These are phyloP conservation scores for Cheilosia soror DNA, from an alignment of 2,888 invertebrate genomes.

Conservation along the genomic window DNA sequence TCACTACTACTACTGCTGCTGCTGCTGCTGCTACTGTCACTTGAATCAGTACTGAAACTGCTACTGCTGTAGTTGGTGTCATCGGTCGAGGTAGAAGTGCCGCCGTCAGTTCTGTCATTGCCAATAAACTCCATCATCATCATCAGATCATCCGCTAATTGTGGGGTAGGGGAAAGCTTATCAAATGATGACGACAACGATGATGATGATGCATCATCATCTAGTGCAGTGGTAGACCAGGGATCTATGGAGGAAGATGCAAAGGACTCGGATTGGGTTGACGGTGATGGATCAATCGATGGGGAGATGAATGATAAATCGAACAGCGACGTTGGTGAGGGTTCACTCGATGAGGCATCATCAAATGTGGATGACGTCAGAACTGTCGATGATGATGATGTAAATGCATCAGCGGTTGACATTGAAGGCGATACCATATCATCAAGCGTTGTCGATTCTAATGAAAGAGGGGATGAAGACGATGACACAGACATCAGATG, in stretches of 20 bases:
- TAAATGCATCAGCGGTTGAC: conserved; percentile 46
- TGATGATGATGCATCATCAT: conserved; percentile 56
- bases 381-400: conserved; percentile 51
- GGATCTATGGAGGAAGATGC: conserved; percentile 66
- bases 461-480: conserved; percentile 33
- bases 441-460: conserved; percentile 44
- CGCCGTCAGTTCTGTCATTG: conserved; percentile 55
- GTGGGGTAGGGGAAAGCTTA: conserved; percentile 56
- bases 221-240: conserved; percentile 47
- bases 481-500: conserved; percentile 34
- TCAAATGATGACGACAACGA: conserved; percentile 52
- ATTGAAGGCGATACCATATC: conserved; percentile 52
- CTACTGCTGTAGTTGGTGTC: conserved; percentile 61
- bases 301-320: conserved; percentile 23
- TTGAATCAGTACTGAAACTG: conserved; percentile 52
- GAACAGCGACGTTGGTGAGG: conserved; percentile 37
- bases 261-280: conserved; percentile 54
- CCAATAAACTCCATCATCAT: conserved; percentile 64
- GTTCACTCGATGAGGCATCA: conserved; percentile 2
- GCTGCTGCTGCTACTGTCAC: conserved; percentile 59
- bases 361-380: conserved; percentile 32
- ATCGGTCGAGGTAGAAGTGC: conserved; percentile 68
- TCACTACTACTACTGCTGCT: conserved; percentile 60
- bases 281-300: conserved; percentile 56
- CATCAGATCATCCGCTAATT: conserved; percentile 54